Evolutionary conservation across 2,797 vertebrate species (phyloP).

Genomic region (Gambelia wislizenii): DNA sequence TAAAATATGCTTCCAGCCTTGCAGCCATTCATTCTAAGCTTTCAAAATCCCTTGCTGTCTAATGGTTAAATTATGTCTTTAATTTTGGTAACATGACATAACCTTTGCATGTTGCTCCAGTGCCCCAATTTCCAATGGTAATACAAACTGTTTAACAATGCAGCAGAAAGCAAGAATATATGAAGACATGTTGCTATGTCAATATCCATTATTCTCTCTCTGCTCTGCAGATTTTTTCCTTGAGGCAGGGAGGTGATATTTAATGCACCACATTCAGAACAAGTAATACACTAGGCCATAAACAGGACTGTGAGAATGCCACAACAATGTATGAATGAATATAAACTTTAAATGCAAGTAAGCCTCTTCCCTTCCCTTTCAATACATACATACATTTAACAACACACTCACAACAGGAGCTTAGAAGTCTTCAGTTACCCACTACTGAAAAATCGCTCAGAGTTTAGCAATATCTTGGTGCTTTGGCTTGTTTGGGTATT

Average conservation of each 20-base stretch:
- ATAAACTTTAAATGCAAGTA: background rate
- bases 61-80: conserved; percentile 1
- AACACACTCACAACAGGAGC: background rate
- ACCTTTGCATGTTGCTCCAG: background rate
- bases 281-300: background rate
- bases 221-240: background rate
- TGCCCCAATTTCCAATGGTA: background rate
- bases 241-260: background rate
- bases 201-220: background rate
- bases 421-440: background rate
- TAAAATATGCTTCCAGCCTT: background rate
- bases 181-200: background rate
- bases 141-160: background rate
- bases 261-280: background rate
- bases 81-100: background rate
- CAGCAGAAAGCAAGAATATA: background rate
- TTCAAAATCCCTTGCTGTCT: background rate
- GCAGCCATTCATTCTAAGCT: background rate
- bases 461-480: background rate
- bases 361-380: too few species aligned
- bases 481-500: background rate
- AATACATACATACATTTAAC: background rate
- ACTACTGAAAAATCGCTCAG: background rate
- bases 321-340: background rate
- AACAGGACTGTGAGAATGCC: background rate